These are phyloP conservation scores for Karalla daura DNA, from an alignment of 2,797 vertebrate species.

Conservation along the genomic window DNA sequence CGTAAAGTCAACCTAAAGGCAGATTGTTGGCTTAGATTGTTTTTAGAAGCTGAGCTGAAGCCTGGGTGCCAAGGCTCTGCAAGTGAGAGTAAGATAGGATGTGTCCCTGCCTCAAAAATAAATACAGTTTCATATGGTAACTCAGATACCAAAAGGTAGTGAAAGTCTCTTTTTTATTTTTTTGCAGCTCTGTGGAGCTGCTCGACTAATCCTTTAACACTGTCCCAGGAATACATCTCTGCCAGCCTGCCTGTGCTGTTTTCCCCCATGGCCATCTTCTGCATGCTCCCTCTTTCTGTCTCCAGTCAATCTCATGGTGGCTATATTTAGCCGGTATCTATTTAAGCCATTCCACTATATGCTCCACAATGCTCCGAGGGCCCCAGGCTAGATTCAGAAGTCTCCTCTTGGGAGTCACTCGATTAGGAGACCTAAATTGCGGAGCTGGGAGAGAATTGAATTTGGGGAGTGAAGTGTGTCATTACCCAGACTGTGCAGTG, in stretches of 20 bases:
- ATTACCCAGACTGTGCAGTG: slow-evolving; percentile 52
- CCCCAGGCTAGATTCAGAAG: slow-evolving; percentile 78
- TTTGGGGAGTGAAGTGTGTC: slow-evolving; percentile 81
- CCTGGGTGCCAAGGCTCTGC: background rate
- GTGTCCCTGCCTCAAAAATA: background rate
- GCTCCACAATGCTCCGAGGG: slow-evolving; percentile 79
- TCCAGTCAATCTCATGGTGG: slow-evolving; percentile 68
- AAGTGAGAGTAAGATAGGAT: slow-evolving; percentile 1
- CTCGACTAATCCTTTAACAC: slow-evolving; percentile 39
- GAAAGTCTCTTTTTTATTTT: background rate
- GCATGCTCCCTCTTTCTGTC: slow-evolving; percentile 52
- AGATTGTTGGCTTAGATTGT: background rate
- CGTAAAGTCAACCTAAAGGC: background rate
- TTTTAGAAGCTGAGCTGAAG: background rate
- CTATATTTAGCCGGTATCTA: slow-evolving; percentile 84
- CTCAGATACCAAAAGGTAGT: background rate
- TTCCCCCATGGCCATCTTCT: slow-evolving; percentile 48
- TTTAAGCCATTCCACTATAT: slow-evolving; percentile 80
- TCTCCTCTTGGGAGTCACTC: slow-evolving; percentile 77
- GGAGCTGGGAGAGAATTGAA: slow-evolving; percentile 70
- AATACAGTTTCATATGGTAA: background rate
- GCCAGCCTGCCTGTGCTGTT: slow-evolving; percentile 39
- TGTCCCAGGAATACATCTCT: slow-evolving; percentile 33
- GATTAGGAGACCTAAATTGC: slow-evolving; percentile 86
- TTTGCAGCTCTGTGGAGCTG: background rate